Conservation (phyloP, 2,113 vertebrate genomes). For the Microcebus murinus region DNA sequence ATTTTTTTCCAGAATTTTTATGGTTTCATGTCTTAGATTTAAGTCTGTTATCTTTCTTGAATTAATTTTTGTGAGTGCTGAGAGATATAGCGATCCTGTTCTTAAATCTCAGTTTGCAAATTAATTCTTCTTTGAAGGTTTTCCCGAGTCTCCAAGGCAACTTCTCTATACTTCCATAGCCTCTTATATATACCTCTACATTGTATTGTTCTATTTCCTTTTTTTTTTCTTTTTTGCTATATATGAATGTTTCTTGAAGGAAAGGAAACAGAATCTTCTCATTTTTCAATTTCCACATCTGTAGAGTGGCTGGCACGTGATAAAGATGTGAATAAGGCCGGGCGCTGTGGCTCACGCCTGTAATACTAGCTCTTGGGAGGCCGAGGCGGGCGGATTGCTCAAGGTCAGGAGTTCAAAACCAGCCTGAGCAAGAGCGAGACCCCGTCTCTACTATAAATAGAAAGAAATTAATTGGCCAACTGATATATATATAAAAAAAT, state of each 20-base stretch:
- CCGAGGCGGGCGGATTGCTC: no score
- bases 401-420: no score
- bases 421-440: no score
- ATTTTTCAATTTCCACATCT: not conserved
- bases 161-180: not conserved
- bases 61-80: no score
- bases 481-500: no score
- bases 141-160: not conserved
- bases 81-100: not conserved
- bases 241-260: not conserved
- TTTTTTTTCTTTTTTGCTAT: not conserved
- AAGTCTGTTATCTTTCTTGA: no score
- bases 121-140: not conserved
- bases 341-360: no score
- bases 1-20: no score
- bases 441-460: no score
- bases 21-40: no score
- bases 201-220: not conserved
- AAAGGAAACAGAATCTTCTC: not conserved
- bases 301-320: not conserved
- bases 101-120: not conserved
- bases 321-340: slow-evolving; percentile 19
- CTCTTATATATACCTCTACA: not conserved
- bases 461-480: no score
- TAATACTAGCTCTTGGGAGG: no score